Base-by-base conservation (phyloP, 2,113 vertebrate genomes). In the Otis tarda region DNA sequence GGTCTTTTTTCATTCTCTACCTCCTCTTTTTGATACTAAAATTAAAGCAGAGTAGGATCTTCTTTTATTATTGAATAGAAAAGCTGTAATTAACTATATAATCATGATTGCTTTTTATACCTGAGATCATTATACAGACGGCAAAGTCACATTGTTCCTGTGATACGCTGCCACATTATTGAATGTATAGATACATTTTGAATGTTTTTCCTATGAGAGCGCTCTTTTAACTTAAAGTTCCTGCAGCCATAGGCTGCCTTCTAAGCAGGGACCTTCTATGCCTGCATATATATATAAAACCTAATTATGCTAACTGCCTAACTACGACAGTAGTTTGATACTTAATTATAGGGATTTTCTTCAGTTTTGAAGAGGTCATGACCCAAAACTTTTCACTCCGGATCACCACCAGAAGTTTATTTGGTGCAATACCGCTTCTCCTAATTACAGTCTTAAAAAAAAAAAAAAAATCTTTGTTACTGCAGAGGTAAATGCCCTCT, bases 71-170 rank as follows among this genome's bases (percentile, higher is more conserved):
- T n/a, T 61, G 85, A 69, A 35, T 33, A 74, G 37, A 59, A 85
- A 88, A 89, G 71, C 67, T 93, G n/a, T 88, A 96, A 96, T 93
- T 96, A 96, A 88, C 67, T 53, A 61, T 50, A 83, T 84, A 35
- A 45, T 96, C 74, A 65, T 12, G 37, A 80, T 57, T 93, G 79
- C 88, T 83, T 96, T 83, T 95, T 88, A 80, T 92, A 65, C 41
- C 49, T 17, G 61, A 91, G 79, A 73, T 77, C 59, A 25, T 91
- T 85, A 43, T 24, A 87, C 69, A 35, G 78, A 74, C 93, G 39
- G 77, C 39, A 55, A 70, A 91, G 61, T 23, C 4, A 2, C 69
- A 64, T 63, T 78, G 39, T 55, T 92, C 56, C 43, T 71, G 5
- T 39, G 49, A 56, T 71, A 39, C 15, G 33, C 64, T 89, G 57